Percentiles rank a stretch among this genome's conserved stretches.
phyloP scores from a whole-genome alignment of 2,888 invertebrate genomes.

The Anthophora plumipes region DNA sequence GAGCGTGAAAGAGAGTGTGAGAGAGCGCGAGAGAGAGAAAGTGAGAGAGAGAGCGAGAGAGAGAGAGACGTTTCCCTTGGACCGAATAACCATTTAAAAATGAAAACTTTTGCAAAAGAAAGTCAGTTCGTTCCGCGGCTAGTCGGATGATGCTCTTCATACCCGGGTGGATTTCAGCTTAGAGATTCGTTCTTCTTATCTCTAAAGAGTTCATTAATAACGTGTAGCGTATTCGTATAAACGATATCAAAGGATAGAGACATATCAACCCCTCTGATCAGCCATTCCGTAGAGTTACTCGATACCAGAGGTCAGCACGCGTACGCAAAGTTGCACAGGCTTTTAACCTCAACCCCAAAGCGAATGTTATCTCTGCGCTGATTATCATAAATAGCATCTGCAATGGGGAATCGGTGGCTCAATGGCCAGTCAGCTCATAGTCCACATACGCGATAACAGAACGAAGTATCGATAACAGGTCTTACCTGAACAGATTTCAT shows the following conservation, averaged over 20 bases:
- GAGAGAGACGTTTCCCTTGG: neutral
- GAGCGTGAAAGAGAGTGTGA: too few species aligned
- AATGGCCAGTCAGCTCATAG: conserved; percentile 48
- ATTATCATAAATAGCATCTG: conserved; percentile 65
- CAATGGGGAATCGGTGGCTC: conserved; percentile 46
- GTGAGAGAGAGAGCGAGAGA: too few species aligned
- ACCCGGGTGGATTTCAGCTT: conserved; percentile 1
- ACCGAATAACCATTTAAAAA: neutral
- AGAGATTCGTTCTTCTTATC: conserved; percentile 38
- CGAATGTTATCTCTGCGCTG: conserved; percentile 50
- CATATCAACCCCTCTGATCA: conserved; percentile 57
- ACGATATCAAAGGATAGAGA: conserved; percentile 23
- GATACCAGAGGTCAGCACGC: conserved; percentile 25
- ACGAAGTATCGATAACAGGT: conserved; percentile 51
- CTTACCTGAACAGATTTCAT: conserved; percentile 59
- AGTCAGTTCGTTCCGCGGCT: neutral
- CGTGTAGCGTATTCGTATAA: conserved; percentile 27
- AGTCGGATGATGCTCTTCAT: neutral
- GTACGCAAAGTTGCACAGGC: conserved; percentile 40
- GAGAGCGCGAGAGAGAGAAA: too few species aligned
- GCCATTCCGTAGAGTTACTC: conserved; percentile 9
- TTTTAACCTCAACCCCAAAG: conserved; percentile 12
- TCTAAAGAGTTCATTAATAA: conserved; percentile 43
- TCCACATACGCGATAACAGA: conserved; percentile 42
- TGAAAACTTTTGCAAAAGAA: conserved; percentile 9